These are phyloP conservation scores for Rhabditophanes sp. DNA, from an alignment of 2,888 invertebrate species.

Conservation along the genomic window DNA sequence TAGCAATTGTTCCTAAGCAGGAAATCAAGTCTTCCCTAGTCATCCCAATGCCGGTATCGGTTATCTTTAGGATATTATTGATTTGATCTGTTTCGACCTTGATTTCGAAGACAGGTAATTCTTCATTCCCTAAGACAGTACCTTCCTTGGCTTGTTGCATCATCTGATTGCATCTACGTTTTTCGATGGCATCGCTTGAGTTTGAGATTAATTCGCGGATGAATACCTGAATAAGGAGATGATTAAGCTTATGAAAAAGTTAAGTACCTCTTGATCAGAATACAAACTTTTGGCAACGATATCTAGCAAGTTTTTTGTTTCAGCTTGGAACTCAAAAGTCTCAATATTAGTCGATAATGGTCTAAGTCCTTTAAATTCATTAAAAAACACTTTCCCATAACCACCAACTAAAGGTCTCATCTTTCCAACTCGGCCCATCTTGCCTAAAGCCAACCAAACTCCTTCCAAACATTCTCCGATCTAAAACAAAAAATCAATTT, in stretches of 20 bases:
- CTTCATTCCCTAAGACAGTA: slow-evolving; percentile 1
- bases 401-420: too few species aligned
- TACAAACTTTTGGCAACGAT: slow-evolving; percentile 91
- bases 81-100: slow-evolving; percentile 73
- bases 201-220: slow-evolving; percentile 86
- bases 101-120: slow-evolving; percentile 63
- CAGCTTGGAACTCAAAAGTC: slow-evolving; percentile 83
- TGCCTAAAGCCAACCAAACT: too few species aligned
- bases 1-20: slow-evolving; percentile 83
- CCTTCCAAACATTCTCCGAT: too few species aligned
- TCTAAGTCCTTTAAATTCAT: too few species aligned
- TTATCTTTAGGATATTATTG: slow-evolving; percentile 50
- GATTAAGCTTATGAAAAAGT: slow-evolving; percentile 2
- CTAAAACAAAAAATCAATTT: too few species aligned
- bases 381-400: too few species aligned
- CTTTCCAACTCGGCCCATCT: too few species aligned
- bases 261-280: slow-evolving; percentile 74
- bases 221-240: slow-evolving; percentile 58
- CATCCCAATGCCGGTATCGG: slow-evolving; percentile 77
- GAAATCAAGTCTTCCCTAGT: slow-evolving; percentile 72
- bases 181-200: slow-evolving; percentile 88
- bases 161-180: slow-evolving; percentile 62
- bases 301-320: slow-evolving; percentile 80
- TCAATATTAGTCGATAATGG: too few species aligned
- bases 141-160: slow-evolving; percentile 1